Evolutionary conservation across 2,797 vertebrate species (phyloP).

Genomic region (Nannoperca obscura): DNA sequence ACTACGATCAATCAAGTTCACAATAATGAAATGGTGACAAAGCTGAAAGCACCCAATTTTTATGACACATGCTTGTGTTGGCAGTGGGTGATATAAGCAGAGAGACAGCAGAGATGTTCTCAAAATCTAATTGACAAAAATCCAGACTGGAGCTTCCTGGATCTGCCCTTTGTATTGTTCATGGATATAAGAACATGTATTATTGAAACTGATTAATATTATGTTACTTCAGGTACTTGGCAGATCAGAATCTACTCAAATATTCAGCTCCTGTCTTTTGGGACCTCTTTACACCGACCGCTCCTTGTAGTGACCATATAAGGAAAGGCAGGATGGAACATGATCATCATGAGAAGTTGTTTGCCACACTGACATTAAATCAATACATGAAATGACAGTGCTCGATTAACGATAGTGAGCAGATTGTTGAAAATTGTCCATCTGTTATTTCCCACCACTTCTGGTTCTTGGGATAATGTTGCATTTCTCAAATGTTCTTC

Average conservation of each 20-base stretch:
- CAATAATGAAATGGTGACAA: conserved; percentile 40
- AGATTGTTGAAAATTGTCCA: conserved; percentile 61
- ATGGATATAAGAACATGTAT: conserved; percentile 9
- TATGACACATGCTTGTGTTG: conserved; percentile 17
- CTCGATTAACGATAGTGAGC: conserved; percentile 45
- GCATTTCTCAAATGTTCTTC: conserved; percentile 1
- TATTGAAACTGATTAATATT: conserved; percentile 14
- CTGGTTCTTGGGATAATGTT: conserved; percentile 12
- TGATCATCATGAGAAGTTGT: conserved; percentile 18
- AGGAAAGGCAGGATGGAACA: conserved; percentile 15
- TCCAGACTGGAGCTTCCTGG: conserved; percentile 11
- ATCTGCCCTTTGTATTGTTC: conserved; percentile 12
- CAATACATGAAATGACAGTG: conserved; percentile 26
- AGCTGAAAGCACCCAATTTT: conserved; percentile 4
- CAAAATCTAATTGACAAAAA: conserved; percentile 1
- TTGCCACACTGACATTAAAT: conserved; percentile 29
- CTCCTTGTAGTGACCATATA: background rate
- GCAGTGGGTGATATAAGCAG: conserved; percentile 13
- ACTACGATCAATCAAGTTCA: conserved; percentile 44
- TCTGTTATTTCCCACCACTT: conserved; percentile 40
- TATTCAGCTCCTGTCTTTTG: conserved; percentile 12
- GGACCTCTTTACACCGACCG: background rate
- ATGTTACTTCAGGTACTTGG: conserved; percentile 5
- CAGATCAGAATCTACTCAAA: background rate
- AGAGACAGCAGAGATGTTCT: conserved; percentile 1